phyloP scores from a whole-genome alignment of 2,797 vertebrate genomes.

The Phyllotis vaccarum region DNA sequence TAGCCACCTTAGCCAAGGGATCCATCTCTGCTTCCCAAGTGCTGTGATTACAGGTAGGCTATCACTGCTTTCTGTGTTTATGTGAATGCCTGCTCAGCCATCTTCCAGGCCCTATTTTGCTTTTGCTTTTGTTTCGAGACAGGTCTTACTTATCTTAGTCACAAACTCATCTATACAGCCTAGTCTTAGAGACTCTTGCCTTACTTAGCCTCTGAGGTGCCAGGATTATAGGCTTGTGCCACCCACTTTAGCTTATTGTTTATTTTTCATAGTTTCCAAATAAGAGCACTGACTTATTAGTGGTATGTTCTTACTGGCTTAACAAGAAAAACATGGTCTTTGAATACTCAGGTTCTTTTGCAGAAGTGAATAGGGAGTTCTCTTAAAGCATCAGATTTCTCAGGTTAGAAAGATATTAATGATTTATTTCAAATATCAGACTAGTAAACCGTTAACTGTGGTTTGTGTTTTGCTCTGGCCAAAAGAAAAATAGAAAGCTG shows the following conservation, averaged over 20 bases:
- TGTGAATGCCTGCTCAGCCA: not conserved
- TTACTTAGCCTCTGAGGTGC: not conserved
- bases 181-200: too few species aligned
- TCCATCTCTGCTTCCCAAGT: not conserved
- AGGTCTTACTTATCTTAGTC: not conserved
- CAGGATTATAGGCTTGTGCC: not conserved
- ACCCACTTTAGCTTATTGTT: not conserved
- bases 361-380: conserved; percentile 7
- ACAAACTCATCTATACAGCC: not conserved
- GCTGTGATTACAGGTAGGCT: not conserved
- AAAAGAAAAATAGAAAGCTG: conserved; percentile 4
- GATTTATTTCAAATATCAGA: conserved; percentile 62
- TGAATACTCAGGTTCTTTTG: conserved; percentile 19
- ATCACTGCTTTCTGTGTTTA: not conserved
- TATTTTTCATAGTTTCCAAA: conserved; percentile 18
- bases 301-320: conserved; percentile 45
- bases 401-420: conserved; percentile 57
- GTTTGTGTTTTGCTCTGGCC: conserved; percentile 71
- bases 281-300: not conserved
- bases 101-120: not conserved
- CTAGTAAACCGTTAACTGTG: conserved; percentile 71
- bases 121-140: not conserved
- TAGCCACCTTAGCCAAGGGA: not conserved
- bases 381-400: conserved; percentile 1
- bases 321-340: not conserved